phyloP scores from a whole-genome alignment of 2,113 vertebrate genomes.

The Chauna torquata region DNA sequence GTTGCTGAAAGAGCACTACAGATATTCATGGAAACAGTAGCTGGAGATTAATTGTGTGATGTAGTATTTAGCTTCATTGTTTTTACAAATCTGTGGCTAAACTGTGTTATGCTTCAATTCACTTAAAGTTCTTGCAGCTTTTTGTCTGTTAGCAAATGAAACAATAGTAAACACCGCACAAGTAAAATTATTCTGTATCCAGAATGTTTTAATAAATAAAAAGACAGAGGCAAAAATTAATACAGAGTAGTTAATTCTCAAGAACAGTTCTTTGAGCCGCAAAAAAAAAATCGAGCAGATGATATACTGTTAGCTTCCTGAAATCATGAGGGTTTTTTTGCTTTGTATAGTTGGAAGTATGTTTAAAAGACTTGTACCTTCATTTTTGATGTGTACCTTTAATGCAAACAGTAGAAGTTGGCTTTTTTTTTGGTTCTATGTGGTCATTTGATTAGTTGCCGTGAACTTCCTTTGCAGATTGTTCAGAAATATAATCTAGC shows the following conservation, averaged over 20 bases:
- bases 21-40: background rate
- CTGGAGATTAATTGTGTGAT: background rate
- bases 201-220: background rate
- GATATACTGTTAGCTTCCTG: background rate
- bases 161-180: background rate
- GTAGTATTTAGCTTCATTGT: background rate
- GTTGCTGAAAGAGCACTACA: conserved; percentile 4
- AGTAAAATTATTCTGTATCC: background rate
- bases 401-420: background rate
- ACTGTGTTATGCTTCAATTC: background rate
- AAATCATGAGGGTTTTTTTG: background rate
- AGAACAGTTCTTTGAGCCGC: background rate
- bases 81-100: background rate
- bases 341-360: background rate
- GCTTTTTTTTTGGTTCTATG: background rate
- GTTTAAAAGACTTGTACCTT: background rate
- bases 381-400: background rate
- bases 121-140: background rate
- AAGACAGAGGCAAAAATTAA: background rate
- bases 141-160: background rate
- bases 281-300: background rate
- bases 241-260: background rate
- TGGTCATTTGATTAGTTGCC: background rate
- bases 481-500: background rate
- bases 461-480: background rate